phyloP scores from a whole-genome alignment of 2,888 invertebrate species.

The Lasioglossum figueresi region DNA sequence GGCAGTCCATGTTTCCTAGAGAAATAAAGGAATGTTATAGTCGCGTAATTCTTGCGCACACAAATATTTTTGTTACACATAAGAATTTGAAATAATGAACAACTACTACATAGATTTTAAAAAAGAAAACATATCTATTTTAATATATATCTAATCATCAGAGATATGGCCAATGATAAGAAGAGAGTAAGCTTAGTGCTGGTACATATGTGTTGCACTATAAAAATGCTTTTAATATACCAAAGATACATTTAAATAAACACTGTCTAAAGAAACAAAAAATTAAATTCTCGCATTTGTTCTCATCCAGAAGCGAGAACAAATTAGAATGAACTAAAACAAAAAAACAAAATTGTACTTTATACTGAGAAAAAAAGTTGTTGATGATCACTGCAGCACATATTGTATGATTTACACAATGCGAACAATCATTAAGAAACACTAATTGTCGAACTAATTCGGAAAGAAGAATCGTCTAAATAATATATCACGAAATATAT shows the following conservation, averaged over 20 bases:
- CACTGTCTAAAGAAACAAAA: background rate
- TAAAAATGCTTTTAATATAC: background rate
- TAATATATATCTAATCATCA: background rate
- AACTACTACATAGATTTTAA: background rate
- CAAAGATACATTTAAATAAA: background rate
- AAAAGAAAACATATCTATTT: background rate
- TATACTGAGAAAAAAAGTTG: slow-evolving; percentile 19
- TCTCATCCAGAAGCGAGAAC: background rate
- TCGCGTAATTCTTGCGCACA: background rate
- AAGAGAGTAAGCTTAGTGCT: background rate
- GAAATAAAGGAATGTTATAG: slow-evolving; percentile 19
- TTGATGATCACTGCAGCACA: slow-evolving; percentile 10
- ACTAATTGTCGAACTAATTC: background rate
- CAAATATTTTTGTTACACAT: background rate
- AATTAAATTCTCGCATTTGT: slow-evolving; percentile 3
- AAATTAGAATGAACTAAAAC: background rate
- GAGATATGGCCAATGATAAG: background rate
- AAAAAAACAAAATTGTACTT: slow-evolving; percentile 2
- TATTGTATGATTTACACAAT: slow-evolving; percentile 32
- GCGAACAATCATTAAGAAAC: background rate
- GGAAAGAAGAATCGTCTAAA: background rate
- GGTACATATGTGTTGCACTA: background rate
- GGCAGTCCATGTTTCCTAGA: slow-evolving; percentile 70
- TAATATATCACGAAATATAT: slow-evolving; percentile 14
- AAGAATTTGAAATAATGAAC: background rate